Evolutionary conservation across 2,888 invertebrate genomes (phyloP), one percentile per base, ranked within the genome.

Genomic region (Lingula anatina): DNA sequence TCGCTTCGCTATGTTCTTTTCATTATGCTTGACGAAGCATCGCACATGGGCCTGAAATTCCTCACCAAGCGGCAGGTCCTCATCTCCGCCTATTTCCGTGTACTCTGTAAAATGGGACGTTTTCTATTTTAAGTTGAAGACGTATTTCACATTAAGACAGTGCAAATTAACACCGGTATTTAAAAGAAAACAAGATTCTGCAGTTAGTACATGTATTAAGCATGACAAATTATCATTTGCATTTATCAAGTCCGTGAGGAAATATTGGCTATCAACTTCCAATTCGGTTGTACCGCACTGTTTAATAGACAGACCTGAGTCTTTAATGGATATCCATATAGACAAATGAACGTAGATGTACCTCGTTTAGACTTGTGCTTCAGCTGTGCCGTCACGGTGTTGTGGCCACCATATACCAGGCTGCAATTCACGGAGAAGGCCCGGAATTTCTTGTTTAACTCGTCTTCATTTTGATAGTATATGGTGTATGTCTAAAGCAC

Each of bases 341-440:
- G n/a, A n/a, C n/a, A n/a, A n/a, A n/a, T n/a, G n/a, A n/a, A n/a
- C n/a, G n/a, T 21, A 26, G 26, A 37, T 47, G 37, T 53, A 74
- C 75, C 66, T 65, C 75, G 52, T 47, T 71, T 70, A 2, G 68
- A 66, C 28, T 69, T 67, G 48, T 61, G 44, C 44, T 66, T 68
- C 2, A 77, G 59, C 50, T 77, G 76, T 1, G 73, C 71, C 1
- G 55, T 42, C 0, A 77, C 73, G 4, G 72, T 72, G 57, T 77
- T 77, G 56, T 69, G 70, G 2, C 77, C 77, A 25, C 73, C 70
- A 55, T 75, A 77, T 21, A 74, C 65, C 4, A 69, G 56, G 15
- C 71, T 65, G 47, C 68, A 64, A 50, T 70, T 74, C 38, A 62
- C 69, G n/a, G 72, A 69, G 56, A 75, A 77, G 5, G 66, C 66